Evolutionary conservation across 2,113 vertebrate genomes (phyloP).

Genomic region (Plectropomus leopardus): DNA sequence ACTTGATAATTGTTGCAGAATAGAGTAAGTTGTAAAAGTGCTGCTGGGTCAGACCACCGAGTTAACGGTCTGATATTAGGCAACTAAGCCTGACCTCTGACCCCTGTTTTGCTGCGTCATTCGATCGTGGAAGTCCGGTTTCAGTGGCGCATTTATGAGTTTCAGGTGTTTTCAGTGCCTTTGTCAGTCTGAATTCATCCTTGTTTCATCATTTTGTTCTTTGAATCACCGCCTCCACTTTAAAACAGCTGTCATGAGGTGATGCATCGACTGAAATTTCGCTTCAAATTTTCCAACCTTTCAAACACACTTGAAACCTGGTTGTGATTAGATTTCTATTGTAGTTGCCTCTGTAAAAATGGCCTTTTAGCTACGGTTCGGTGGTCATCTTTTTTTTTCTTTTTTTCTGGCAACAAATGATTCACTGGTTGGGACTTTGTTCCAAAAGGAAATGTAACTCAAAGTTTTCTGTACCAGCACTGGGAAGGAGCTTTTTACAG

Average conservation of each 20-base stretch:
- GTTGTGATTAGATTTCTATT: background rate
- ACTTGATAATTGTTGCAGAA: background rate
- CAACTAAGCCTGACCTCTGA: background rate
- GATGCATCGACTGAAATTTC: background rate
- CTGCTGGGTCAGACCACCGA: too few relatives aligned
- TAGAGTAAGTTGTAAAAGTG: background rate
- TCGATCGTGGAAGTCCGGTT: background rate
- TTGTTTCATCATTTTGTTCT: background rate
- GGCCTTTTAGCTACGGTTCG: background rate
- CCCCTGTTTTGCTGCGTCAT: background rate
- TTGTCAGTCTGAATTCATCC: slow-evolving; percentile 7
- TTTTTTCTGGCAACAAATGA: background rate
- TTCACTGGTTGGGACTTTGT: slow-evolving; percentile 9
- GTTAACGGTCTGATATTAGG: too few relatives aligned
- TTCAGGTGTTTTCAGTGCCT: background rate
- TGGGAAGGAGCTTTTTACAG: background rate
- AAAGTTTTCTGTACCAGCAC: slow-evolving; percentile 19
- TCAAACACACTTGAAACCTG: background rate
- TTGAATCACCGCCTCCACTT: background rate
- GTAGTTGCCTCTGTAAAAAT: background rate
- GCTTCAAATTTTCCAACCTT: background rate
- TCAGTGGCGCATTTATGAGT: background rate
- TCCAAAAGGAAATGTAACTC: slow-evolving; percentile 24
- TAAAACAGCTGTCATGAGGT: background rate
- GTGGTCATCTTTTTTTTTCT: background rate